Conservation (phyloP, 2,888 invertebrate species). For the Eupithecia subumbrata region DNA sequence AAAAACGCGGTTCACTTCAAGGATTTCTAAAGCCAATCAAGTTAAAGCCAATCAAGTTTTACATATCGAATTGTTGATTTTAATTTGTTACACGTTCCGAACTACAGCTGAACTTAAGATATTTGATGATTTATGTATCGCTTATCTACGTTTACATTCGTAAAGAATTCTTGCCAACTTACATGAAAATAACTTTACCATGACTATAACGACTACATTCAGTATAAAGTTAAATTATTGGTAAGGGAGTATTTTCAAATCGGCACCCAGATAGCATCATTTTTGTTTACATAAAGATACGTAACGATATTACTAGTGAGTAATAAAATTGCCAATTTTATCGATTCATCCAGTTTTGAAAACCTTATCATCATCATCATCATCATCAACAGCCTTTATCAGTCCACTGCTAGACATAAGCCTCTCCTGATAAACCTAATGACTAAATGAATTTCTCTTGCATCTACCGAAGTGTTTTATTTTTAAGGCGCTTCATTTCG, state of each 20-base stretch:
- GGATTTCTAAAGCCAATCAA: constrained; percentile 14
- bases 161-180: neutral
- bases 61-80: constrained; percentile 12
- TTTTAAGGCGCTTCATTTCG: neutral
- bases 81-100: constrained; percentile 17
- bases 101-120: neutral
- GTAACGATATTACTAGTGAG: neutral
- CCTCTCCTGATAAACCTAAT: neutral
- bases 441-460: neutral
- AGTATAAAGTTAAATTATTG: no score
- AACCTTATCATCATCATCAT: neutral
- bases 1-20: constrained; percentile 16
- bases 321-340: neutral
- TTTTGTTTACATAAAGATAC: neutral
- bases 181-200: neutral
- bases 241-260: no score
- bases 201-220: no score
- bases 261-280: neutral
- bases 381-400: no score
- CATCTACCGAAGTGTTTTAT: neutral
- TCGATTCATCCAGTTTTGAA: neutral
- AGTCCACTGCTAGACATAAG: no score
- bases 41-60: constrained; percentile 14
- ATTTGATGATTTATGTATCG: neutral
- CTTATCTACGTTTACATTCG: neutral